These are phyloP conservation scores for Siniperca chuatsi DNA, from an alignment of 2,113 vertebrate species.

Conservation along the genomic window DNA sequence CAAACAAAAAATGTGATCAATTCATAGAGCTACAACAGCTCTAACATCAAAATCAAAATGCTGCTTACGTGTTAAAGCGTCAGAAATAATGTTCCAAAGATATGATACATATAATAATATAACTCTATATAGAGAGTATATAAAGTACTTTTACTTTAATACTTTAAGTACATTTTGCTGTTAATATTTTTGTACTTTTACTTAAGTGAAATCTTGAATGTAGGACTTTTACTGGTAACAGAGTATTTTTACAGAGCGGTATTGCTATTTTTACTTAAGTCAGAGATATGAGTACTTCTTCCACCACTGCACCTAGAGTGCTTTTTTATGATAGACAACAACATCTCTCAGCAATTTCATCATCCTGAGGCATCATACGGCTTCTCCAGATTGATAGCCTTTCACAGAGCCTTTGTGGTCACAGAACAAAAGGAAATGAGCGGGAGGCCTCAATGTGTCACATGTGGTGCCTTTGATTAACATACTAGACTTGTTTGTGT, in stretches of 20 bases:
- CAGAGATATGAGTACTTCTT: background rate
- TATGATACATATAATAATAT: no score
- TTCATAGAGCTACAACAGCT: no score
- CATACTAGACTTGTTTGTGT: slow-evolving; percentile 80
- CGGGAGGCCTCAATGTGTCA: slow-evolving; percentile 81
- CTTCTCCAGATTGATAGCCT: slow-evolving; percentile 79
- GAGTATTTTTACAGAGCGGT: background rate
- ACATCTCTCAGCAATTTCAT: slow-evolving; percentile 56
- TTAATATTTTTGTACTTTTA: no score
- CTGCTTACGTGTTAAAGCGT: no score
- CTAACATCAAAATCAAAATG: no score
- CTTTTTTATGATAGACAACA: slow-evolving; percentile 7
- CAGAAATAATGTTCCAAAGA: no score
- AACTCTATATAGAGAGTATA: no score
- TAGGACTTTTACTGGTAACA: background rate
- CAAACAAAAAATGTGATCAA: background rate
- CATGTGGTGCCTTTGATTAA: slow-evolving; percentile 85
- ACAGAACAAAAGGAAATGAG: slow-evolving; percentile 84
- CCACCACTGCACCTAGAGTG: background rate
- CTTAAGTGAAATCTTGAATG: no score
- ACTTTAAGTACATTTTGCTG: no score
- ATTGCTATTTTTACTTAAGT: background rate
- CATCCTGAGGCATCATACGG: slow-evolving; percentile 72
- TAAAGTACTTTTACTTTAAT: no score
- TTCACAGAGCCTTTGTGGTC: slow-evolving; percentile 82